Evolutionary conservation across 2,797 vertebrate genomes (phyloP), one percentile per base, ranked within the genome.

Genomic region (Artibeus lituratus): DNA sequence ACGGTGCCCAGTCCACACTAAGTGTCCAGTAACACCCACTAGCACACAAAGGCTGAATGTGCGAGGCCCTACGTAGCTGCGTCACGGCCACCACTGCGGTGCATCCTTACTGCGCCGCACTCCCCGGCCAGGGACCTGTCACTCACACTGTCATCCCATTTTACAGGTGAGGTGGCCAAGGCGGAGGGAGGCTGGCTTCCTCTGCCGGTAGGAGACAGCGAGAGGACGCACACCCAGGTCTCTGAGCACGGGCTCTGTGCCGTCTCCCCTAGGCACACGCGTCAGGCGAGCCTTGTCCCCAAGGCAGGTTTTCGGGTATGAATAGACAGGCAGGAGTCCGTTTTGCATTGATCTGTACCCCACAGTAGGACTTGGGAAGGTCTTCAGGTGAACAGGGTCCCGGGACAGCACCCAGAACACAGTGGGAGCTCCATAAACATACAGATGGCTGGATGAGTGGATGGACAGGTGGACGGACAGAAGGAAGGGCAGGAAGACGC

Each of bases 61-160:
- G 24, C 19, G 32, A 59, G 72, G 51, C 70, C 82, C 70, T 0
- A 0, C 0, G 15, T 12, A 51, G 67, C 49, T 19, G 65, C 0
- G 5, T 11, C 65, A 35, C 7, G 7, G 70, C 81, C 70, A 14
- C 44, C 37, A 8, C 8, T 4, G 8, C 11, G 29, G 93, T 0
- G 0, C 35, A 7, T 9, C n/a, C 24, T 47, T 7, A 18, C 15
- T 21, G 24, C 3, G 9, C 73, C 73, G 7, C 10, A 4, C 39
- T 15, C 4, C 37, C 19, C 32, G 3, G 39, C 18, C 7, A 2
- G 16, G 10, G 7, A 7, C 16, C 24, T 9, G n/a, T 24, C n/a
- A n/a, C n/a, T 35, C 26, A 3, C 24, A 4, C 1, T 37, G 2
- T 16, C 9, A 16, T 11, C 53, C 86, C 29, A 29, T 9, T 77